These are phyloP conservation scores for Sphinx pinastri DNA, from an alignment of 2,888 invertebrate genomes.

Conservation along the genomic window DNA sequence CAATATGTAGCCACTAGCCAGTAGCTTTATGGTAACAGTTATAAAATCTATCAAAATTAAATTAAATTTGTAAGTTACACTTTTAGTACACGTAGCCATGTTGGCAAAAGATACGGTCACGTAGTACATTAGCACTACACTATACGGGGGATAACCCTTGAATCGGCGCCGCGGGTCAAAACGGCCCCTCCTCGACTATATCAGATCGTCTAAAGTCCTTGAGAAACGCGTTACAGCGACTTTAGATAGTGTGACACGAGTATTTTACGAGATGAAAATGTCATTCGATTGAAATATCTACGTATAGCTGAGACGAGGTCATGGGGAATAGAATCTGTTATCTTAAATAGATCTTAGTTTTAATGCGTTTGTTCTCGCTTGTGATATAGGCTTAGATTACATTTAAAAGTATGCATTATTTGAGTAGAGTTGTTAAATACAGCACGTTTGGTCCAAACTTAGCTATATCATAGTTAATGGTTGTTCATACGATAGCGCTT, in stretches of 20 bases:
- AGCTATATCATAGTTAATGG: too few species aligned
- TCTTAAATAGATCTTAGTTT: constrained; percentile 24
- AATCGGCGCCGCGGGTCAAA: constrained; percentile 53
- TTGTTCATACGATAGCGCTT: too few species aligned
- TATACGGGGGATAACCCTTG: constrained; percentile 51
- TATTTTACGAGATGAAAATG: constrained; percentile 29
- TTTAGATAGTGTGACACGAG: constrained; percentile 29
- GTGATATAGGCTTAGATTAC: constrained; percentile 12
- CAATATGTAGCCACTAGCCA: too few species aligned
- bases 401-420: too few species aligned
- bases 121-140: constrained; percentile 70
- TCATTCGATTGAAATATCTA: constrained; percentile 27
- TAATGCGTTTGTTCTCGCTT: constrained; percentile 11
- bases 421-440: too few species aligned
- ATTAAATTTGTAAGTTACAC: neutral
- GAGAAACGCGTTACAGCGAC: constrained; percentile 41
- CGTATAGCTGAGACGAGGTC: constrained; percentile 14
- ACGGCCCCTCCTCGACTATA: constrained; percentile 55
- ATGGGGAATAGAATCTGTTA: constrained; percentile 25
- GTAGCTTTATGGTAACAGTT: too few species aligned
- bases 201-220: constrained; percentile 61
- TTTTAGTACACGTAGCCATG: constrained; percentile 35
- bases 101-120: constrained; percentile 50
- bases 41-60: neutral
- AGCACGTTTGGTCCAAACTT: too few species aligned